phyloP scores from a whole-genome alignment of 2,888 invertebrate genomes.

The Reticulitermes lucifugus region DNA sequence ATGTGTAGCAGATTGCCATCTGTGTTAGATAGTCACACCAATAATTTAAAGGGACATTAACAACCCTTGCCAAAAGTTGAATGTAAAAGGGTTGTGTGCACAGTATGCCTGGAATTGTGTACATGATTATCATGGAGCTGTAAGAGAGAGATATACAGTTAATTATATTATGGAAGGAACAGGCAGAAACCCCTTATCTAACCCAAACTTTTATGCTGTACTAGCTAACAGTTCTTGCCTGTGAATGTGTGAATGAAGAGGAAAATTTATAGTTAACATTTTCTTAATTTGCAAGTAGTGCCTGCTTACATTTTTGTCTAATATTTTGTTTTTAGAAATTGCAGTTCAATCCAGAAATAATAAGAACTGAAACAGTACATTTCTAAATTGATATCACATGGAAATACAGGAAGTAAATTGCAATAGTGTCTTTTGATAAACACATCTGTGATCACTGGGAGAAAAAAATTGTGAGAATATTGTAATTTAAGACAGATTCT shows the following conservation, averaged over 20 bases:
- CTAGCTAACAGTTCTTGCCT: background rate
- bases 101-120: background rate
- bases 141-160: background rate
- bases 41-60: background rate
- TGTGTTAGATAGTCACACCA: constrained; percentile 2
- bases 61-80: background rate
- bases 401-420: too few relatives aligned
- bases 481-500: too few relatives aligned
- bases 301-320: background rate
- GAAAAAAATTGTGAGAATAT: too few relatives aligned
- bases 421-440: too few relatives aligned
- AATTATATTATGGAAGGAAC: background rate
- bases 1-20: background rate
- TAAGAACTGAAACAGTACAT: too few relatives aligned
- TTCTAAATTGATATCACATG: too few relatives aligned
- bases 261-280: background rate
- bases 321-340: background rate
- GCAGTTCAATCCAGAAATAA: background rate
- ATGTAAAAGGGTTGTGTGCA: background rate
- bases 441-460: too few relatives aligned
- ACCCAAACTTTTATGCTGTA: background rate
- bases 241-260: background rate
- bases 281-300: background rate
- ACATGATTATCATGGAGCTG: background rate
- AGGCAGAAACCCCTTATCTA: background rate